Evolutionary conservation across 2,888 invertebrate species (phyloP), one percentile per base, ranked within the genome.

Genomic region (Dynastes maya): DNA sequence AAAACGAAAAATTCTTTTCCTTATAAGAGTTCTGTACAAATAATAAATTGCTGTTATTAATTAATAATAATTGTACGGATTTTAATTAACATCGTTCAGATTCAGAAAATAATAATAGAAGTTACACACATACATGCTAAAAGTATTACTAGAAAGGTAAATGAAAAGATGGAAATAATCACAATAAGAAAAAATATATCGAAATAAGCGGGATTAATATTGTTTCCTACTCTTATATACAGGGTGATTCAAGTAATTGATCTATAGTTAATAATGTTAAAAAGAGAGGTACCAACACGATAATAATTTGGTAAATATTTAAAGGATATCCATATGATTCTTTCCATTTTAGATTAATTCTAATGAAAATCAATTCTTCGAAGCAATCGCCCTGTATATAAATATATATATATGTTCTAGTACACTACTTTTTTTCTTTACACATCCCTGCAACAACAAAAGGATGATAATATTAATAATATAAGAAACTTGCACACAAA

Each of bases 401-500:
- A 53, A 53, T 16, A 53, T 53, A 22, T 22, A 45, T 45, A 22
- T 22, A 22, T 22, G 22, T 8, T 45, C 45, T 45, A 45, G 8
- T 11, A 45, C 11, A 58, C 55, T 58, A 68, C 22, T 8, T 40
- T 65, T 64, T 65, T 65, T 68, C 16, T 68, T 27, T 68, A 74
- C 72, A 87, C 87, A 87, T 86, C 87, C 87, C 86, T 86, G 87
- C 87, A 80, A 68, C 64, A 76, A 79, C 71, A 85, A 83, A 83
- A 82, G 82, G 82, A 84, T 82, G 82, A 84, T 84, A 82, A 82
- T 82, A 84, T 82, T 80, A 80, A 49, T 82, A 84, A 84, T 22
- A 22, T 85, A 85, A 84, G 85, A 86, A 85, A 86, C 85, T 86
- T 86, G 85, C 87, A 87, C 87, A 87, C 87, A 87, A 86, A 84